phyloP scores from a whole-genome alignment of 2,888 invertebrate species.

The Pristionchus japonicus region DNA sequence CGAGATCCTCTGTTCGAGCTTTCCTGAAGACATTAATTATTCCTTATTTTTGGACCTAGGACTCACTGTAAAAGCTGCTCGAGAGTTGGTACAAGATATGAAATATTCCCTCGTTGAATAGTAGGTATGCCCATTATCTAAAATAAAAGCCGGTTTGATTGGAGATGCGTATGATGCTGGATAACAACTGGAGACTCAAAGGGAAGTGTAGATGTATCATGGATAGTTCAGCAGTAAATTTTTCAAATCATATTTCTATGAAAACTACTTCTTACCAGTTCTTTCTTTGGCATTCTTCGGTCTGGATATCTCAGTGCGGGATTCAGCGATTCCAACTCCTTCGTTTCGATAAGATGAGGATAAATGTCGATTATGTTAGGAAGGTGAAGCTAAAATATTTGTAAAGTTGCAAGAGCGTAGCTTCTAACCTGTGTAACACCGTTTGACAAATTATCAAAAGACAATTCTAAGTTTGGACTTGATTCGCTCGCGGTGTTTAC shows the following conservation, averaged over 20 bases:
- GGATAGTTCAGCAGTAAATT: too few species aligned
- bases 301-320: conserved; percentile 19
- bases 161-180: too few species aligned
- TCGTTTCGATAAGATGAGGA: not conserved
- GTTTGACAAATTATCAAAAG: not conserved
- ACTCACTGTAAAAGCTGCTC: conserved; percentile 13
- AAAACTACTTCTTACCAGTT: not conserved
- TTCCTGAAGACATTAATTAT: not conserved
- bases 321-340: not conserved
- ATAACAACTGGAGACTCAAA: not conserved
- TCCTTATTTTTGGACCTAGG: not conserved
- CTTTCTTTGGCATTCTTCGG: not conserved
- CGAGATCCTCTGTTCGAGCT: conserved; percentile 39
- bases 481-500: not conserved
- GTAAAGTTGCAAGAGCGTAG: not conserved
- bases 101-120: conserved; percentile 5
- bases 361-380: conserved; percentile 19
- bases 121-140: conserved; percentile 45
- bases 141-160: not conserved
- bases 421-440: not conserved
- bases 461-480: not conserved
- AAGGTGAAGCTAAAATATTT: not conserved
- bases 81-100: conserved; percentile 36
- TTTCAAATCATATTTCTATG: too few species aligned
- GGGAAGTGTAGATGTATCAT: too few species aligned